Evolutionary conservation across 1,140 invertebrate species (phyloP), one percentile per base, ranked within the genome.

Genomic region (Drosophila tropicalis): DNA sequence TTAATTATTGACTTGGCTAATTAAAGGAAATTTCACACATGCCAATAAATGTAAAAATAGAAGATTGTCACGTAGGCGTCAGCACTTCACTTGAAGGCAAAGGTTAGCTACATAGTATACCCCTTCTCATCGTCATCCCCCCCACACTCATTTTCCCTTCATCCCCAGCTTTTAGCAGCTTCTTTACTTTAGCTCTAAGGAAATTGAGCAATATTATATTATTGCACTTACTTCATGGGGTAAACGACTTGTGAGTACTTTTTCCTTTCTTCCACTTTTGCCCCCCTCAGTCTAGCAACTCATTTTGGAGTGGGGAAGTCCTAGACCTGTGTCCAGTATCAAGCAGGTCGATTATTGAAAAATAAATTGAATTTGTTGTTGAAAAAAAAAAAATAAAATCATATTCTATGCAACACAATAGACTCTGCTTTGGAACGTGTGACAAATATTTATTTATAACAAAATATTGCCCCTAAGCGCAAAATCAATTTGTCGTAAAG

Each of bases 341-440:
- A 61, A 65, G 62, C 72, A 57, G 44, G 9, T 65, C 70, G 64
- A 69, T 79, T 79, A 76, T 79, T 76, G 76, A 66, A 62, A 79
- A 79, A 79, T 76, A 79, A 79, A 79, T 79, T 79, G 76, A 79
- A 79, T 79, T 79, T 72, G n/a, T 41, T 64, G 44, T 47, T 29
- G 29, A 62, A 69, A 60, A 22, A 60, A 62, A 62, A 55, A 17
- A 62, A 69, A 60, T 12, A 60, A 62, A 62, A 55, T 61, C 32
- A 71, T 71, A 78, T 78, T 75, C 55, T 63, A 63, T 74, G 75
- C 65, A 55, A 72, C 2, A 57, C 73, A 79, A 70, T 76, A 65
- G 25, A n/a, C 6, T 58, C 34, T 36, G 15, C 32, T 17, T 67
- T 47, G 15, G 12, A 10, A n/a, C 17, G 44, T 51, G 44, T 51